Percentiles rank a stretch among this genome's conserved stretches.
These are phyloP conservation scores for Nasonia longicornis DNA, from an alignment of 1,140 invertebrate genomes.

Conservation along the genomic window DNA sequence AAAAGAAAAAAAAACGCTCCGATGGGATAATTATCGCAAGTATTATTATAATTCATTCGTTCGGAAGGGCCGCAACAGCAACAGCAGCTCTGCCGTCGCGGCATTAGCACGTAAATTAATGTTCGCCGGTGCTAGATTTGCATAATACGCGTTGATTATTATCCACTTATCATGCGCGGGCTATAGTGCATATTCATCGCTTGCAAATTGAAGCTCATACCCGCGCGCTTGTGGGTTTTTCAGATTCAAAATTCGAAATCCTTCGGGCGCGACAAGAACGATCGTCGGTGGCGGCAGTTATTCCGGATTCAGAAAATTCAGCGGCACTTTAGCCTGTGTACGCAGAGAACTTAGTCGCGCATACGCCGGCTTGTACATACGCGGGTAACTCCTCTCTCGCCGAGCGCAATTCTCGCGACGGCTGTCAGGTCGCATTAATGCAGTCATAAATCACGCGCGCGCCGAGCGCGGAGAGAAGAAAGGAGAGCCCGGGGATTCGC, in stretches of 20 bases:
- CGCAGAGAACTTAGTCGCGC: background rate
- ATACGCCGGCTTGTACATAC: background rate
- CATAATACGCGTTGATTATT: conserved; percentile 39
- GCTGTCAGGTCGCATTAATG: conserved; percentile 55
- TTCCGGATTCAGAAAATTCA: conserved; percentile 24
- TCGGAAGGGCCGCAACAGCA: background rate
- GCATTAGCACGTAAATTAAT: conserved; percentile 50
- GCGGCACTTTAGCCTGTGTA: background rate
- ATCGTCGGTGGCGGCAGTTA: background rate
- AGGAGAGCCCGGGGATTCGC: conserved; percentile 19
- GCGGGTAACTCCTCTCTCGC: background rate
- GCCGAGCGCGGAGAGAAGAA: conserved; percentile 20
- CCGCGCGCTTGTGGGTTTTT: background rate
- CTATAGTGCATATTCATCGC: conserved; percentile 31
- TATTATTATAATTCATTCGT: conserved; percentile 25
- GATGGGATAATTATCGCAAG: conserved; percentile 32
- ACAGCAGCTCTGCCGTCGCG: background rate
- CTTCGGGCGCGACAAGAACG: background rate
- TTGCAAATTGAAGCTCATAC: conserved; percentile 25
- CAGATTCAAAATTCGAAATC: background rate
- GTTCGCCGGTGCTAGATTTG: conserved; percentile 33
- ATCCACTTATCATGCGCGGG: conserved; percentile 32
- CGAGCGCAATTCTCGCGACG: conserved; percentile 45
- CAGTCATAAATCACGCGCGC: conserved; percentile 61
- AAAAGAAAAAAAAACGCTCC: too few relatives aligned